Percentiles rank a stretch among this genome's conserved stretches.
Evolutionary conservation across 2,888 invertebrate species (phyloP).

Genomic region (Dynastes hyllus): DNA sequence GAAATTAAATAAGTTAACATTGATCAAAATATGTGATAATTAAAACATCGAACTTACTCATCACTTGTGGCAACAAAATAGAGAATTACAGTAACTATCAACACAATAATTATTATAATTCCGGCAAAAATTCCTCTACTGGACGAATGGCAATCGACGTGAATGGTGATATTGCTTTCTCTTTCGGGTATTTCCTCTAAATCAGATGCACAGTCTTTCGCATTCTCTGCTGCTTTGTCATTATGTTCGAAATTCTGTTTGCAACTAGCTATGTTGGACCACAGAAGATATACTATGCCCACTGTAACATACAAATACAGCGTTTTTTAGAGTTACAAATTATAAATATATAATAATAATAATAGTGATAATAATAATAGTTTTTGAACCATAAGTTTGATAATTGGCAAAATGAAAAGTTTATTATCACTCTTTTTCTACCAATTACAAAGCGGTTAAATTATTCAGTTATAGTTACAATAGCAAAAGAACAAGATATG

Average conservation of each 20-base stretch:
- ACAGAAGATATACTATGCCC: slow-evolving; percentile 83
- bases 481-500: too few relatives aligned
- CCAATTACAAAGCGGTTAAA: too few relatives aligned
- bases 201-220: slow-evolving; percentile 61
- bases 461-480: too few relatives aligned
- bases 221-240: slow-evolving; percentile 61
- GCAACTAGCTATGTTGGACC: slow-evolving; percentile 82
- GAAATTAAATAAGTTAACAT: slow-evolving; percentile 59
- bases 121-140: slow-evolving; percentile 84
- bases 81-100: slow-evolving; percentile 76
- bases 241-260: slow-evolving; percentile 67
- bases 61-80: slow-evolving; percentile 76
- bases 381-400: too few relatives aligned
- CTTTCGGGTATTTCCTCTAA: slow-evolving; percentile 41
- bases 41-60: slow-evolving; percentile 66
- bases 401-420: too few relatives aligned
- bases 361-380: too few relatives aligned
- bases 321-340: too few relatives aligned
- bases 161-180: slow-evolving; percentile 75
- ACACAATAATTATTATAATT: slow-evolving; percentile 73
- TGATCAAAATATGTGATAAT: not conserved
- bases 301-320: slow-evolving; percentile 71
- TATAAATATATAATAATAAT: too few relatives aligned
- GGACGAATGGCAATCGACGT: slow-evolving; percentile 84
- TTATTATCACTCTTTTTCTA: too few relatives aligned